Conservation (phyloP, 2,888 invertebrate species). For the Homarus gammarus region DNA sequence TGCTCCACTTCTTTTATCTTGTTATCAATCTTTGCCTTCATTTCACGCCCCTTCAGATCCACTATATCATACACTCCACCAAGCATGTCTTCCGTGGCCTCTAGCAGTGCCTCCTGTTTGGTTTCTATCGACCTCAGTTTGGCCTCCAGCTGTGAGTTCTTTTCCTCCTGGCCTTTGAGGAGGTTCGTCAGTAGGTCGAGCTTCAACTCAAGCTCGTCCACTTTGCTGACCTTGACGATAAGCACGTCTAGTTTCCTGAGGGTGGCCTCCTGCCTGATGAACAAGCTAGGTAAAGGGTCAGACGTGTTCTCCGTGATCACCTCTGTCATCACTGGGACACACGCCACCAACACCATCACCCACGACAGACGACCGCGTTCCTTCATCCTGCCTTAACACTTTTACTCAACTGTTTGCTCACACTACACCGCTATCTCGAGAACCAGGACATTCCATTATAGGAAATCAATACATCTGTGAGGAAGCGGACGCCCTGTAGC, state of each 20-base stretch:
- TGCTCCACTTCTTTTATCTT: not conserved
- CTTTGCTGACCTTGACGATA: constrained; percentile 34
- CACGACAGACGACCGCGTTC: not conserved
- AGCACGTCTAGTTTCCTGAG: constrained; percentile 47
- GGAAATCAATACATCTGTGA: no score
- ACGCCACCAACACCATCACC: not conserved
- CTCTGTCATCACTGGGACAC: not conserved
- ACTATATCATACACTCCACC: no score
- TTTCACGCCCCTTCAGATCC: no score
- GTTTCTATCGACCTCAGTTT: constrained; percentile 10
- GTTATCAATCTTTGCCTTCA: not conserved
- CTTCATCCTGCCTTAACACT: not conserved
- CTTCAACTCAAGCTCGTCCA: constrained; percentile 45
- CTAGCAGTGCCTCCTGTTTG: constrained; percentile 6
- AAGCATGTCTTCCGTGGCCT: not conserved
- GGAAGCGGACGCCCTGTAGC: no score
- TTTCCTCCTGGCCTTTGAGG: constrained; percentile 21
- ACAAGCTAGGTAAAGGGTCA: constrained; percentile 35
- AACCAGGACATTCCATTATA: no score
- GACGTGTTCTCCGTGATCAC: not conserved
- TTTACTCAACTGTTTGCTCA: no score
- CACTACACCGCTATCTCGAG: no score
- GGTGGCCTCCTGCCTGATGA: constrained; percentile 52
- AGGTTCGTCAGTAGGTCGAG: constrained; percentile 8
- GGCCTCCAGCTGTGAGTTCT: not conserved